Conservation (phyloP, 1,140 invertebrate genomes). For the Diorhabda sublineata region DNA sequence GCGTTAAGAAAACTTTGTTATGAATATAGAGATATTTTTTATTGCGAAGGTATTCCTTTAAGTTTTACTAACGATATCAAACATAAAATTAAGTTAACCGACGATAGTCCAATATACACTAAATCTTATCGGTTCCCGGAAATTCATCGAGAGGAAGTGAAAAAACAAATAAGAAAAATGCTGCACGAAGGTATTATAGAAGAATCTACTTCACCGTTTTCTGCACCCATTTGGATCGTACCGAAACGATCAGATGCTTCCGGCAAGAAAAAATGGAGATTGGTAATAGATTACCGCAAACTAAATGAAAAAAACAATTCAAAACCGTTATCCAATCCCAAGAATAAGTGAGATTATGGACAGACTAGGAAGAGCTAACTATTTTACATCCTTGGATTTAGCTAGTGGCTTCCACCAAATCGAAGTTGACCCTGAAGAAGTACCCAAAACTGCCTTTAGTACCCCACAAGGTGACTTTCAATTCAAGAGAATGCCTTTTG, state of each 20-base stretch:
- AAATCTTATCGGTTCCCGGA: too few species aligned
- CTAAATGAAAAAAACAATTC: slow-evolving; percentile 1
- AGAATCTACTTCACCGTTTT: slow-evolving; percentile 10
- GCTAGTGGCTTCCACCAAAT: neutral
- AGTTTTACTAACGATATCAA: too few species aligned
- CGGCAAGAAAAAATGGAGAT: neutral
- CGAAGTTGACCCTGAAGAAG: neutral
- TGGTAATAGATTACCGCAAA: neutral
- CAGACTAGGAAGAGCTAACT: neutral
- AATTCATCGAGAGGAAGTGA: too few species aligned
- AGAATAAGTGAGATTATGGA: neutral
- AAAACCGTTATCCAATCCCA: neutral
- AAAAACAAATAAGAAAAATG: too few species aligned
- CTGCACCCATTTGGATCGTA: too few species aligned
- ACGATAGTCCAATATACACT: too few species aligned
- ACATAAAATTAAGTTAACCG: too few species aligned
- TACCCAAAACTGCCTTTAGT: slow-evolving; percentile 4
- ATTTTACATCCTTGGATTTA: neutral
- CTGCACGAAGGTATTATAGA: slow-evolving; percentile 15
- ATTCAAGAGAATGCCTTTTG: slow-evolving; percentile 7
- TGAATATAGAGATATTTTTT: too few species aligned
- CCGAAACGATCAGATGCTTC: too few species aligned
- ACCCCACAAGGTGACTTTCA: neutral
- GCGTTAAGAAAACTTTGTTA: too few species aligned
- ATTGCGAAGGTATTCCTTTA: too few species aligned